These are phyloP conservation scores for Mobula birostris DNA, from an alignment of 2,113 vertebrate genomes.

Conservation along the genomic window DNA sequence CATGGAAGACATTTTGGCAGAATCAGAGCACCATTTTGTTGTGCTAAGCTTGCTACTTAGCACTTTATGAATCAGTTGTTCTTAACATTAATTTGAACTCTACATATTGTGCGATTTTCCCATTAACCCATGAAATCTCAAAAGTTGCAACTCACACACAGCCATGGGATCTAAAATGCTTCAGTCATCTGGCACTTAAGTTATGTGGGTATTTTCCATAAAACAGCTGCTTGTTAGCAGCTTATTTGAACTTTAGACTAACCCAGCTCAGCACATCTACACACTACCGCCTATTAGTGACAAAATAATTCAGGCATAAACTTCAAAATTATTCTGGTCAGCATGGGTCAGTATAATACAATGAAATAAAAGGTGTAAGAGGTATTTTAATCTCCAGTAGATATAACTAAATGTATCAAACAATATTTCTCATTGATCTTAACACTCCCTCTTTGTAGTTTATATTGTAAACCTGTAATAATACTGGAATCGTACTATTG, in stretches of 20 bases:
- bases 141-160: background rate
- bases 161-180: background rate
- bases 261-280: background rate
- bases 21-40: background rate
- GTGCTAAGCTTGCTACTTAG: background rate
- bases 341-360: background rate
- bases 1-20: background rate
- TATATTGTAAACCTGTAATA: background rate
- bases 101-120: background rate
- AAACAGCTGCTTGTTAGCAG: background rate
- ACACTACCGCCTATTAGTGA: too few species aligned
- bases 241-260: background rate
- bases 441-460: background rate
- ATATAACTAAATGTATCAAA: background rate
- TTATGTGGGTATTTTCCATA: background rate
- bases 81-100: background rate
- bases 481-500: background rate
- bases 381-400: conserved; percentile 1
- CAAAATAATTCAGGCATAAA: background rate
- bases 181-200: background rate
- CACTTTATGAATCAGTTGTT: background rate
- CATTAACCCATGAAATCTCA: background rate
- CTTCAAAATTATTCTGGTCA: background rate
- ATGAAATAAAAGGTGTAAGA: background rate
- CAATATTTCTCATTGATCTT: background rate